Conservation (phyloP, 1,140 invertebrate species). For the Zaprionus inermis region DNA sequence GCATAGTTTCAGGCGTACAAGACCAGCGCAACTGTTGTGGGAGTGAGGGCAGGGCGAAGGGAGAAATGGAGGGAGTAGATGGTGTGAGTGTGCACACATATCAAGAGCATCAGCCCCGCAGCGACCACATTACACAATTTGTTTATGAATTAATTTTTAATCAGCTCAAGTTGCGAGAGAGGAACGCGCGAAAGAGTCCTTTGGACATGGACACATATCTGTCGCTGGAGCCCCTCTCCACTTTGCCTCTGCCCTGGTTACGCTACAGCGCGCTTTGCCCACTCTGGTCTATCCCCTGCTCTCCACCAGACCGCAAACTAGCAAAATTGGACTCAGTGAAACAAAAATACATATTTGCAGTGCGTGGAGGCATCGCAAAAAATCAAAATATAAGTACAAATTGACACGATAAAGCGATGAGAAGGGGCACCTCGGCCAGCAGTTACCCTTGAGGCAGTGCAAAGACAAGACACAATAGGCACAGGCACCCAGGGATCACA, state of each 20-base stretch:
- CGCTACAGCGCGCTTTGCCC: background rate
- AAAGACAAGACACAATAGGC: background rate
- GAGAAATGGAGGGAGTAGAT: background rate
- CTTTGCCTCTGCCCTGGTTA: background rate
- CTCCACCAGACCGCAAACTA: constrained; percentile 49
- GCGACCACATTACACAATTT: constrained; percentile 36
- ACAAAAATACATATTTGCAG: constrained; percentile 71
- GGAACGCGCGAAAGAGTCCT: background rate
- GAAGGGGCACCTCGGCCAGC: background rate
- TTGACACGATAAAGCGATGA: background rate
- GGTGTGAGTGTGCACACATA: background rate
- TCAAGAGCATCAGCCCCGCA: background rate
- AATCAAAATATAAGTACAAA: background rate
- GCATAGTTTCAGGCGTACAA: constrained; percentile 39
- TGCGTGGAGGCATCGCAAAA: constrained; percentile 47
- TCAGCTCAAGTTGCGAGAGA: constrained; percentile 51
- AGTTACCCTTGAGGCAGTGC: background rate
- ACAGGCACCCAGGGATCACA: background rate
- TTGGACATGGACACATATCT: background rate
- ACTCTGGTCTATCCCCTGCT: background rate
- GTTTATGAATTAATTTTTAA: constrained; percentile 69
- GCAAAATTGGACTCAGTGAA: constrained; percentile 67
- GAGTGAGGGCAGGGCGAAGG: too few species aligned
- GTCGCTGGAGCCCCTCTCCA: background rate
- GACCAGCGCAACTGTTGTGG: background rate